Conservation (phyloP, 2,113 vertebrate species). For the Hippocampus mohnikei region DNA sequence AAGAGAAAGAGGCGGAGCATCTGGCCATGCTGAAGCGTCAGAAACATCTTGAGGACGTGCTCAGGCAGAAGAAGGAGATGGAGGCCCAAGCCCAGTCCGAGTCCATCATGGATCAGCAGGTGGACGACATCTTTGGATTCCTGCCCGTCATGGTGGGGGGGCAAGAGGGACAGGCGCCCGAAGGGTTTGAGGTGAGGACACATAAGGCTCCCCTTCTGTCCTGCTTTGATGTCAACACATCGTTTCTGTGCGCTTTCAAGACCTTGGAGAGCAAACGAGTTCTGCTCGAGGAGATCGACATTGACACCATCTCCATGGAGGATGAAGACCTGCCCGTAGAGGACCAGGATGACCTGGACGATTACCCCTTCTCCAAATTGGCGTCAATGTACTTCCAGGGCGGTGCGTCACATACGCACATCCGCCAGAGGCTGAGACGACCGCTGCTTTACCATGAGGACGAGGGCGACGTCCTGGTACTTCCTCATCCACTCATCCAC, state of each 20-base stretch:
- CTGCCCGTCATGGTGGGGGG: slow-evolving; percentile 79
- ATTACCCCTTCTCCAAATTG: slow-evolving; percentile 91
- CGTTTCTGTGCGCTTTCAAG: slow-evolving; percentile 56
- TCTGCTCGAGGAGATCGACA: slow-evolving; percentile 78
- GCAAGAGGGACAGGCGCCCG: slow-evolving; percentile 79
- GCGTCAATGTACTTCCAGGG: slow-evolving; percentile 93
- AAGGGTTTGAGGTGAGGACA: slow-evolving; percentile 76
- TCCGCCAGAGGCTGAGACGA: slow-evolving; percentile 77
- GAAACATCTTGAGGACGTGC: slow-evolving; percentile 47
- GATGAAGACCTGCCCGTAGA: slow-evolving; percentile 63
- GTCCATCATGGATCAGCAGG: slow-evolving; percentile 78
- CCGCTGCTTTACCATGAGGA: slow-evolving; percentile 91
- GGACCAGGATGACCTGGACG: slow-evolving; percentile 76
- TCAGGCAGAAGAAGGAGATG: slow-evolving; percentile 60
- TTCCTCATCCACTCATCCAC: neutral
- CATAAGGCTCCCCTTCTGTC: neutral
- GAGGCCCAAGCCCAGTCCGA: slow-evolving; percentile 46
- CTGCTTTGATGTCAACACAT: neutral
- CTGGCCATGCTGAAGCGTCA: slow-evolving; percentile 46
- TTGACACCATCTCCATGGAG: slow-evolving; percentile 79
- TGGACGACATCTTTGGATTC: slow-evolving; percentile 90
- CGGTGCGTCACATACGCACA: slow-evolving; percentile 76
- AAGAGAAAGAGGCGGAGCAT: slow-evolving; percentile 1
- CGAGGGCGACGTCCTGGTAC: slow-evolving; percentile 79
- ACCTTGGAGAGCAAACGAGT: slow-evolving; percentile 74